Conservation (phyloP, 2,888 invertebrate species). For the Latrodectus elegans region DNA sequence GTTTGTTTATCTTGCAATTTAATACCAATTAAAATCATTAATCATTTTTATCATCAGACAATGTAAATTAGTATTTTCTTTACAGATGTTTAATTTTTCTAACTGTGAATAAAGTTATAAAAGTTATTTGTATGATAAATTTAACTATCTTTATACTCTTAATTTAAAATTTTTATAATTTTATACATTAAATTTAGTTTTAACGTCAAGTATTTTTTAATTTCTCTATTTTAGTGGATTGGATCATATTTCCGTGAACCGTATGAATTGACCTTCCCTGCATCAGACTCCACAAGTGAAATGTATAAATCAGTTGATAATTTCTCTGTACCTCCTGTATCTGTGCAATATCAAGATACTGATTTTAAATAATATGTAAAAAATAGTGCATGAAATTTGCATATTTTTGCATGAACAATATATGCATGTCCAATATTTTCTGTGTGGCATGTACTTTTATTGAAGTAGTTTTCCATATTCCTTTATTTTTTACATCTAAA, state of each 20-base stretch:
- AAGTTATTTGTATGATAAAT: too few species aligned
- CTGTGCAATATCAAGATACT: conserved; percentile 16
- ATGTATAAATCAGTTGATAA: conserved; percentile 60
- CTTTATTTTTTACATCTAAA: too few species aligned
- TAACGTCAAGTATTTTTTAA: background rate
- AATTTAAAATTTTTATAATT: too few species aligned
- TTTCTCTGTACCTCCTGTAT: conserved; percentile 14
- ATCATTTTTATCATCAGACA: too few species aligned
- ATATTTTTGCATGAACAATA: background rate
- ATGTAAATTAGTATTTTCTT: too few species aligned
- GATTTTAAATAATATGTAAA: conserved; percentile 12
- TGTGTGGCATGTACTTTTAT: too few species aligned
- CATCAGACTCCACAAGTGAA: conserved; percentile 33
- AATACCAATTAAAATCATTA: too few species aligned
- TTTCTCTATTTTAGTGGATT: conserved; percentile 31
- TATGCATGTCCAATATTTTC: background rate
- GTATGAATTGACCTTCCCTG: conserved; percentile 15
- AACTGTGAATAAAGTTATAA: too few species aligned
- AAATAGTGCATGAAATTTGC: background rate
- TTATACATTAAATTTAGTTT: background rate
- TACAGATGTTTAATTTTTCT: too few species aligned
- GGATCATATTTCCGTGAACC: conserved; percentile 38
- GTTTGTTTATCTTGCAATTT: too few species aligned
- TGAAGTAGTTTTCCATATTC: too few species aligned
- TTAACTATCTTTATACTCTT: too few species aligned